Evolutionary conservation across 2,888 invertebrate genomes (phyloP).

Genomic region (Lasioglossum malachurum): DNA sequence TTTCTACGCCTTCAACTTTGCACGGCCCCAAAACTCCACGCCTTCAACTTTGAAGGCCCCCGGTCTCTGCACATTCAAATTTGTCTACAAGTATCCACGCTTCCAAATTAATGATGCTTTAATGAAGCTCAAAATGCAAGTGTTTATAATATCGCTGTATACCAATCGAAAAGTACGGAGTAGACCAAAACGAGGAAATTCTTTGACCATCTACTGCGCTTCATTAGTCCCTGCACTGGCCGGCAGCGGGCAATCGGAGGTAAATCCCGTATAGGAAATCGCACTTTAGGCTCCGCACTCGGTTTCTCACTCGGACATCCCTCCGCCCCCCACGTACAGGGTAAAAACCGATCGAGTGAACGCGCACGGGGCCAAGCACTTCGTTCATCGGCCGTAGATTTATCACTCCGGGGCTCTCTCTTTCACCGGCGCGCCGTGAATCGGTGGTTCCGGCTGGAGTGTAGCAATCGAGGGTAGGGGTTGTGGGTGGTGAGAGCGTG

Average conservation of each 20-base stretch:
- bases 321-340: conserved; percentile 26
- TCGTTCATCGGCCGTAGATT: conserved; percentile 68
- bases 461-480: conserved; percentile 20
- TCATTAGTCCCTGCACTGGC: background rate
- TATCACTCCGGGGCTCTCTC: conserved; percentile 62
- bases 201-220: background rate
- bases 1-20: background rate
- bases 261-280: background rate
- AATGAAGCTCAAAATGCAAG: background rate
- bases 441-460: conserved; percentile 40
- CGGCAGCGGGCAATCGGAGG: background rate
- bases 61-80: too few relatives aligned
- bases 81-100: background rate
- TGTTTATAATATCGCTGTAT: background rate
- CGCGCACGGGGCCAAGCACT: conserved; percentile 54
- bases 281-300: background rate
- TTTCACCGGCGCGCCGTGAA: conserved; percentile 59
- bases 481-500: background rate
- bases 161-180: background rate
- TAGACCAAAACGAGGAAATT: background rate
- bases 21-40: background rate
- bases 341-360: conserved; percentile 69
- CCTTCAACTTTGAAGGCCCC: background rate
- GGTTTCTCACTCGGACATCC: conserved; percentile 23
- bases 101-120: background rate